Conservation (phyloP, 1,140 invertebrate species). For the Melipona quadrifasciata region DNA sequence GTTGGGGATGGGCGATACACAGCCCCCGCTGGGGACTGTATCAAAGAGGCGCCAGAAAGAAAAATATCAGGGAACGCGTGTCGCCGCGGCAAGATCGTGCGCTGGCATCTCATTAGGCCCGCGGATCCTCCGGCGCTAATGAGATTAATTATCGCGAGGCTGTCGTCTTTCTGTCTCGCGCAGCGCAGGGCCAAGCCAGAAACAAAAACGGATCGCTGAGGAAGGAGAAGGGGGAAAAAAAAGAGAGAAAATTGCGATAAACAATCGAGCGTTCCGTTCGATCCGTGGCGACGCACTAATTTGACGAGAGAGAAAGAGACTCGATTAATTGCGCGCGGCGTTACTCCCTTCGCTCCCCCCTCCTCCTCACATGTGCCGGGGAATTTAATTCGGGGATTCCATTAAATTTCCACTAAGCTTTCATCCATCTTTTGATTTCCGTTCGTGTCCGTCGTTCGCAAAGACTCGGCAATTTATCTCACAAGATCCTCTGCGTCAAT, state of each 20-base stretch:
- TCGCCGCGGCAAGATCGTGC: slow-evolving; percentile 50
- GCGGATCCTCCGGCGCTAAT: slow-evolving; percentile 51
- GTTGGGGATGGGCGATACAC: not conserved
- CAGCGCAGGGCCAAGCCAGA: not conserved
- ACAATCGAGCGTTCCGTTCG: slow-evolving; percentile 24
- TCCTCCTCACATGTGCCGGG: not conserved
- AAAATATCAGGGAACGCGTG: slow-evolving; percentile 47
- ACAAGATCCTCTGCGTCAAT: no score
- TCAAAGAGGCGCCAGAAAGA: slow-evolving; percentile 44
- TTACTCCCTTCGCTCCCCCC: not conserved
- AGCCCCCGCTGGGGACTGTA: not conserved
- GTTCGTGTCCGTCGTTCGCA: not conserved
- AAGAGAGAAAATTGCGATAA: slow-evolving; percentile 14
- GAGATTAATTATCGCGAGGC: slow-evolving; percentile 59
- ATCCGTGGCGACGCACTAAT: slow-evolving; percentile 12
- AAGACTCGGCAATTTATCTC: not conserved
- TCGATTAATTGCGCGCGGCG: slow-evolving; percentile 23
- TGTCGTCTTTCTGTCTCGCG: slow-evolving; percentile 24
- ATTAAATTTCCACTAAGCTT: not conserved
- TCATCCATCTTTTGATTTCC: not conserved
- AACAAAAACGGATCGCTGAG: not conserved
- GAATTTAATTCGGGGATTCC: not conserved
- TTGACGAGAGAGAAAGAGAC: slow-evolving; percentile 3
- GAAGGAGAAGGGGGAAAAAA: not conserved
- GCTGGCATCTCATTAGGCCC: slow-evolving; percentile 53